Evolutionary conservation across 2,113 vertebrate genomes (phyloP), one percentile per base, ranked within the genome.

Genomic region (Tautogolabrus adspersus): DNA sequence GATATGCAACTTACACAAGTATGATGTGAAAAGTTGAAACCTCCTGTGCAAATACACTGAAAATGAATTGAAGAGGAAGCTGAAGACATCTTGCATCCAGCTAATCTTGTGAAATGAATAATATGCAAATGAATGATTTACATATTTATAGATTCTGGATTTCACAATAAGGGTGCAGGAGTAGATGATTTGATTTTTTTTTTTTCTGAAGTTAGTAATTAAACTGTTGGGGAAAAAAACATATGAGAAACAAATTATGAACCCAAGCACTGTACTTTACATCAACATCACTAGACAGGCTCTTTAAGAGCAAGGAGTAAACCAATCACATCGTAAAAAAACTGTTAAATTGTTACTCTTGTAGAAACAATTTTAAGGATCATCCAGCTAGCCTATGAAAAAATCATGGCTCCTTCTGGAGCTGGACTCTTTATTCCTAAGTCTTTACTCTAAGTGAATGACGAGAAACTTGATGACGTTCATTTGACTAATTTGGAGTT

Each of bases 31-130:
- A 57, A 56, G 19, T 10, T 54, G 9, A 30, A 57, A 38, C 37
- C 30, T 49, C 21, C 11, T 64, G 52, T 70, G 72, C 52, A 57
- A 8, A 70, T 37, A 59, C 9, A 37, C 15, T 19, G 9, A 59
- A 23, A 66, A 61, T 66, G 12, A 30, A 71, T 54, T 71, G 51
- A 8, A 63, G 19, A 18, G 40, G 34, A 65, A 10, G 38, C n/a
- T 18, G 18, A 23, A 52, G 3, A 72, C 19, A 42, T 42, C 10
- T 64, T 63, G 9, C 56, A 72, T 52, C 61, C 18, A 47, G 26
- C 18, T 42, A 49, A 47, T 61, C 19, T 60, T 42, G n/a, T 64
- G 26, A 49, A 44, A 71, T 44, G 12, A 66, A 37, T 18, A 30
- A 1, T 18, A 30, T 63, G 49, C 49, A 52, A 52, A 52, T 52